Percentiles rank a stretch among this genome's conserved stretches.
Evolutionary conservation across 2,113 vertebrate species (phyloP).

Genomic region (Phalacrocorax brasilianus): DNA sequence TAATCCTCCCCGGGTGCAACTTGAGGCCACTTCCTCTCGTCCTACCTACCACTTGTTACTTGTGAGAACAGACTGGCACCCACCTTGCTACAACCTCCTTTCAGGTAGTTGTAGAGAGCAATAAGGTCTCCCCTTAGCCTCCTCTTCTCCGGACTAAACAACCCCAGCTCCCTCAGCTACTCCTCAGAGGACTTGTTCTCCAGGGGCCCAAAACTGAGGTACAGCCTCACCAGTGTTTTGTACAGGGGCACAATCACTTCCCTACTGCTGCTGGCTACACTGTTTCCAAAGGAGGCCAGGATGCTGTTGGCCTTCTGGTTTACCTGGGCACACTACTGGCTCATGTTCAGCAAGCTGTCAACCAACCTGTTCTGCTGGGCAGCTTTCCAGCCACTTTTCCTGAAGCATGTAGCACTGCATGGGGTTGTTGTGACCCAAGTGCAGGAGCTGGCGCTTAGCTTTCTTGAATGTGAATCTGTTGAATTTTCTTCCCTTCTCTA

Average conservation of each 20-base stretch:
- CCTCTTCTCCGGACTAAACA: too few species aligned
- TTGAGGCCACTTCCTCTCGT: too few species aligned
- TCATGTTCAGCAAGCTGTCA: neutral
- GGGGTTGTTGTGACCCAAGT: neutral
- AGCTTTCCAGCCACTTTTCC: neutral
- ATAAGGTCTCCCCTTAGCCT: too few species aligned
- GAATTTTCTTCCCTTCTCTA: neutral
- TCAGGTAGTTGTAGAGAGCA: too few species aligned
- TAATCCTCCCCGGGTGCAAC: too few species aligned
- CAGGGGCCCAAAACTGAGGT: too few species aligned
- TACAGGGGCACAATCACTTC: neutral
- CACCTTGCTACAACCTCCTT: too few species aligned
- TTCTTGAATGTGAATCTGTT: neutral
- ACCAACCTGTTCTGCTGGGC: neutral
- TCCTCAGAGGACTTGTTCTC: too few species aligned
- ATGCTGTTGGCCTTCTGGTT: neutral
- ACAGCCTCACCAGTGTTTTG: neutral
- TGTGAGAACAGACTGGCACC: too few species aligned
- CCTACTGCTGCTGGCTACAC: neutral
- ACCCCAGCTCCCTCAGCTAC: too few species aligned
- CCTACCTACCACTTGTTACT: too few species aligned
- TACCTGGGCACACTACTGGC: neutral
- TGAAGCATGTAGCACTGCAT: rapidly evolving
- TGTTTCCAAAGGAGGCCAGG: neutral
- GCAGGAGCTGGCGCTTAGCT: neutral